Conservation (phyloP, 2,113 vertebrate genomes). For the Perca flavescens region DNA sequence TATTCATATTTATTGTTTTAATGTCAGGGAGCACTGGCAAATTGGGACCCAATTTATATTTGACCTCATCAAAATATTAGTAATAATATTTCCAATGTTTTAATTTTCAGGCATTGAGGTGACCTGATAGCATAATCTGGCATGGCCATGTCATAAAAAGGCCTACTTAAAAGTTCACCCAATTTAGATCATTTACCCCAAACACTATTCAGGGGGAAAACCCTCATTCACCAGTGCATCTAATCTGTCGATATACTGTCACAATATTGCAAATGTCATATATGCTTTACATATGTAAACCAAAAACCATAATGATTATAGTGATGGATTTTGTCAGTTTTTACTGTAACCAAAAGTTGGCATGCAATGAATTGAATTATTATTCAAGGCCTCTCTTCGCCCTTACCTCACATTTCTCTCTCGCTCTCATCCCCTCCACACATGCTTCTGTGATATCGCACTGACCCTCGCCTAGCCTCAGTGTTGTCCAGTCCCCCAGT, state of each 20-base stretch:
- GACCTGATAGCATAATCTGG: neutral
- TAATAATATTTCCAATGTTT: neutral
- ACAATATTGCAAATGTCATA: neutral
- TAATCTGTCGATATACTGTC: neutral
- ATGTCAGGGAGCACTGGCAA: neutral
- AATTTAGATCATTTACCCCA: neutral
- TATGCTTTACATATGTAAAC: neutral
- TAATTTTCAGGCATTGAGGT: neutral
- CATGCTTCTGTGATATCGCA: slow-evolving; percentile 88
- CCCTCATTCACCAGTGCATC: neutral
- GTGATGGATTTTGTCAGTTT: neutral
- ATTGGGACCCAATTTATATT: neutral
- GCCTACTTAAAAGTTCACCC: neutral
- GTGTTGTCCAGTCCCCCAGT: slow-evolving; percentile 79
- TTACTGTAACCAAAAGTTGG: no score
- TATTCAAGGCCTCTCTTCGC: neutral
- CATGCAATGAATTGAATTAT: neutral
- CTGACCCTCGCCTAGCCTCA: slow-evolving; percentile 85
- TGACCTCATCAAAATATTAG: neutral
- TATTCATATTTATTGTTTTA: neutral
- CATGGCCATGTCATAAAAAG: neutral
- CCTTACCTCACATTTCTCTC: slow-evolving; percentile 84
- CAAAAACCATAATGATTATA: neutral
- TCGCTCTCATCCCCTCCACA: slow-evolving; percentile 88
- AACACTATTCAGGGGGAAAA: neutral